Base-by-base conservation (phyloP, 2,797 vertebrate genomes). In the Hypotaenidia philippensis region DNA sequence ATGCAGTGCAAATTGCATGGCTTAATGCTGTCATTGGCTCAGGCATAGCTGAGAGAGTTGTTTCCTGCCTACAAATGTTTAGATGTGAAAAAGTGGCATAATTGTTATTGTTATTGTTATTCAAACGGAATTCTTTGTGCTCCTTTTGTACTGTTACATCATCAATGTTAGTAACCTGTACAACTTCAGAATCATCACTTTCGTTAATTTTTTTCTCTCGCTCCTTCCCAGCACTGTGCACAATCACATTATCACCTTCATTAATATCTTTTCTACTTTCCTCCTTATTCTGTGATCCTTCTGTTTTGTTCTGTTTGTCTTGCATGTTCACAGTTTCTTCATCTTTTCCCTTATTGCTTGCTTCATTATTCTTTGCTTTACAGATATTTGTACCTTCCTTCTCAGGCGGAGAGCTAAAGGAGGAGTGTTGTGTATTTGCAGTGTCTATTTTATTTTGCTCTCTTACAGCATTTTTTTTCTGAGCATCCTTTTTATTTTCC, bases 141-240 rank as follows among this genome's bases (percentile, higher is more conserved):
- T 93, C 96, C 69, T 83, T 97, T 59, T 75, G 95, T 50, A 85
- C 21, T 45, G 77, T 89, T 59, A 97, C 97, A 63, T 97, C 97
- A 55, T 98, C 98, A 94, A 98, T 98, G 87, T 98, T 95, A 26
- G 98, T 98, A 98, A 99, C 98, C 93, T 98, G 98, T 87, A 98
- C 95, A 69, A 94, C 47, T 78, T 97, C 97, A 36, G 83, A 64
- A 83, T 41, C 36, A 26, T 15, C 53, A 17, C 25, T 64, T 88
- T 96, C 92, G 49, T 94, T 95, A 41, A 14, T 77, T 94, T 93
- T 91, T 87, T 68, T 96, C 84, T 98, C 96, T 83, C 36, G 93
- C 55, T 96, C 94, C 68, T 95, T 98, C 64, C 87, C 57, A 29
- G 85, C 74, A 34, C 93, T 97, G 79, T 94, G 89, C 71, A 66